Base-by-base conservation (phyloP, 2,797 vertebrate species). In the Tangara arthus region DNA sequence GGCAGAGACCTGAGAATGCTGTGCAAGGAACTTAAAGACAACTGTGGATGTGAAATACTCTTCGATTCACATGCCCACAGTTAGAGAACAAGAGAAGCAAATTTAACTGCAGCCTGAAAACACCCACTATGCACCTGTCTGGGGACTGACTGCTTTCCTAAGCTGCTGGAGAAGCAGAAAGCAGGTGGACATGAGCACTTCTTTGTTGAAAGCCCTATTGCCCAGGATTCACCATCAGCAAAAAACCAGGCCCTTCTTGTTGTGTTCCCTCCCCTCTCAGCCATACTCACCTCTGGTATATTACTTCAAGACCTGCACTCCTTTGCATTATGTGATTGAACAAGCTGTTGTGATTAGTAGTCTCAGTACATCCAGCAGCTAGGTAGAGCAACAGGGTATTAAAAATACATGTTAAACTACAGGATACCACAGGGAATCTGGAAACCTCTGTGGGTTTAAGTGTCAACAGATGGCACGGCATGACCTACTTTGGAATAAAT, bases 401-500 rank as follows among this genome's bases (percentile, higher is more conserved):
- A 71, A 92, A 91, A 91, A 77, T 60, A 22, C 1, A n/a, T 15
- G 12, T 55, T 41, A 63, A 84, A 55, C n/a, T 55, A 53, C 50
- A 76, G 57, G 66, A 75, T 60, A 28, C 24, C 39, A 32, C 15
- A 83, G 77, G 69, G 82, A 56, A 78, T 66, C 70, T 57, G 71
- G 57, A 91, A 91, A 60, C 20, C 70, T 86, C 55, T 11, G 39
- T 47, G 21, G 42, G 46, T 79, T 57, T 22, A 79, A 86, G 37
- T 26, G 77, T 52, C 77, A 83, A 49, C 73, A 87, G 87, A 89
- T 78, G 89, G 89, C 82, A 89, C 6, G 16, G 66, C 23, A 52
- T 53, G 83, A 86, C 87, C 94, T 94, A 90, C 63, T 95, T 94
- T 24, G n/a, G 24, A 71, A 79, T 35, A 91, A 91, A 92, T 49